Evolutionary conservation across 1,140 invertebrate genomes (phyloP).

Genomic region (Bombus fervidus): DNA sequence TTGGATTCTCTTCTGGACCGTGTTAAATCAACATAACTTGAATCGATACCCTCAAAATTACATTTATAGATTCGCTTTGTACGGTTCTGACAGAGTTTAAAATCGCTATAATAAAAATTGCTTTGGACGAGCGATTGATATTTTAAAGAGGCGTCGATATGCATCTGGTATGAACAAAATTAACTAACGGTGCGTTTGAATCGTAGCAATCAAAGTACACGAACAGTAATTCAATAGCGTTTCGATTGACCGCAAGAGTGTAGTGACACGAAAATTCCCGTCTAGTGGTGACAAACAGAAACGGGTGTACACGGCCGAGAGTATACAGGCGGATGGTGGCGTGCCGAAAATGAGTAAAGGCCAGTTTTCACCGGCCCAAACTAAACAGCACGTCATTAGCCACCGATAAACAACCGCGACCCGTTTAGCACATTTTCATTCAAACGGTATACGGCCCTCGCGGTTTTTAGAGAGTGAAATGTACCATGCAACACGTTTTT

Average conservation of each 20-base stretch:
- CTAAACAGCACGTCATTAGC: constrained; percentile 36
- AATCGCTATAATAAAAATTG: background rate
- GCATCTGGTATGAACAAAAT: constrained; percentile 17
- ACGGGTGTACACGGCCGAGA: constrained; percentile 16
- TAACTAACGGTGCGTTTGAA: constrained; percentile 17
- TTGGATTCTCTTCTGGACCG: too few relatives aligned
- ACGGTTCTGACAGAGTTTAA: background rate
- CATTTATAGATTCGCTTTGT: background rate
- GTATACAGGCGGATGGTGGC: constrained; percentile 1
- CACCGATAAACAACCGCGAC: constrained; percentile 30
- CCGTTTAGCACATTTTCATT: background rate
- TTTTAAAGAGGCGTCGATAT: background rate
- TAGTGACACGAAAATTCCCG: constrained; percentile 43
- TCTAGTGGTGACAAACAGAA: background rate
- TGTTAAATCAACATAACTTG: too few relatives aligned
- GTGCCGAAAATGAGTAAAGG: constrained; percentile 42
- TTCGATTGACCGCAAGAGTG: constrained; percentile 8
- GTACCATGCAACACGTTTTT: background rate
- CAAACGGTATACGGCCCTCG: background rate
- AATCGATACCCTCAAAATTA: background rate
- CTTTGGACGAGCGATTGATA: background rate
- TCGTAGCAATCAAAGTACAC: background rate
- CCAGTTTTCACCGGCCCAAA: constrained; percentile 20
- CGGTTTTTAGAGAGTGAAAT: background rate
- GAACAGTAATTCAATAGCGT: constrained; percentile 31